phyloP scores from a whole-genome alignment of 35 echinoderm and acorn worm species.

The Heliocidaris erythrogramma region DNA sequence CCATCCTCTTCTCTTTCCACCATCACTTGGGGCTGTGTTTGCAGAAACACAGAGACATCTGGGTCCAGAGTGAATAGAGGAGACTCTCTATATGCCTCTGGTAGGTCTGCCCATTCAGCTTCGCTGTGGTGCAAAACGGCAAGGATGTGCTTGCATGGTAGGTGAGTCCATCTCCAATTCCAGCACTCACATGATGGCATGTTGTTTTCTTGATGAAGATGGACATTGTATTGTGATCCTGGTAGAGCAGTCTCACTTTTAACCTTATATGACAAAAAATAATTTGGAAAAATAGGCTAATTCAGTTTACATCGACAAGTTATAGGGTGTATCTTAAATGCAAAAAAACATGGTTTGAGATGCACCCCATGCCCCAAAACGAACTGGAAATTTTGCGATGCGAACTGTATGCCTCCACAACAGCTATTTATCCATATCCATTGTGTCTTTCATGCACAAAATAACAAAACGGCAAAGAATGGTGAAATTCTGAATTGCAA shows the following conservation, averaged over 20 bases:
- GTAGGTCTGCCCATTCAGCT: conserved; percentile 8
- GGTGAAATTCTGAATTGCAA: no score
- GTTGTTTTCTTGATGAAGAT: not conserved
- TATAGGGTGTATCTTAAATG: no score
- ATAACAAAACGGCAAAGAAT: no score
- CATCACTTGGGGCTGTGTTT: conserved; percentile 18
- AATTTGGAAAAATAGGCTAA: not conserved
- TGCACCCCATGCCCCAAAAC: no score
- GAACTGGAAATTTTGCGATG: no score
- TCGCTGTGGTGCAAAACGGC: conserved; percentile 10
- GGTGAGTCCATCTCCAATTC: conserved; percentile 12
- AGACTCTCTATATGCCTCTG: not conserved
- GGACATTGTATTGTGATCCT: conserved; percentile 17
- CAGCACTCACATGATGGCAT: conserved; percentile 14
- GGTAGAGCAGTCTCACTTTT: conserved; percentile 4
- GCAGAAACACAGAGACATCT: conserved; percentile 1
- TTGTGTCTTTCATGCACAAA: no score
- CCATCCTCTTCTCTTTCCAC: not conserved
- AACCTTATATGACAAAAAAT: not conserved
- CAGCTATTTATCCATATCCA: no score
- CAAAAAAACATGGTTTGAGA: no score
- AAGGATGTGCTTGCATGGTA: not conserved
- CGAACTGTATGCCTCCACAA: no score
- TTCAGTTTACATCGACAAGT: not conserved
- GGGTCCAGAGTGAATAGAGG: conserved; percentile 13